These are phyloP conservation scores for Pegea sp. DNA, from an alignment of 23 tunicate genomes.

Conservation along the genomic window DNA sequence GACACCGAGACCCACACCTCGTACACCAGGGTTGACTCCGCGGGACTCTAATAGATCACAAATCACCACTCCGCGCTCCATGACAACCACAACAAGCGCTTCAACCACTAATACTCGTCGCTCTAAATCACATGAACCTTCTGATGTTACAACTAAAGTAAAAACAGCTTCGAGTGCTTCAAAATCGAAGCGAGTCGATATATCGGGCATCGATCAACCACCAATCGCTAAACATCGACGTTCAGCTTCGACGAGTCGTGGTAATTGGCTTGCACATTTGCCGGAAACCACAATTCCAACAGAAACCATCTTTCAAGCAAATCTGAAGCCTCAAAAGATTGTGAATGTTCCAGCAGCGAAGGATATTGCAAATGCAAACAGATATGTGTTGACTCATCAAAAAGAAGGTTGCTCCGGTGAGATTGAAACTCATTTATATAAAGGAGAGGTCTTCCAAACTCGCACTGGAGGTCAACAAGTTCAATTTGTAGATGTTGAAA, in stretches of 20 bases:
- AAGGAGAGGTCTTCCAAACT: slow-evolving; percentile 92
- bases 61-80: background rate
- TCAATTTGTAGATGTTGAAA: slow-evolving; percentile 86
- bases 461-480: slow-evolving; percentile 97
- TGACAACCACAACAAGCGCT: background rate
- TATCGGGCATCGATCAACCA: slow-evolving; percentile 14
- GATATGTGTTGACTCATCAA: slow-evolving; percentile 90
- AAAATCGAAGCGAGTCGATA: background rate
- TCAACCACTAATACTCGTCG: background rate
- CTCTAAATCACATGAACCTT: background rate
- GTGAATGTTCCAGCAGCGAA: slow-evolving; percentile 84
- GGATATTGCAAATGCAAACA: slow-evolving; percentile 56
- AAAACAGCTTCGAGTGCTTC: no score
- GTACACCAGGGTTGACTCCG: background rate
- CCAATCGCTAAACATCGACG: slow-evolving; percentile 59
- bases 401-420: slow-evolving; percentile 53
- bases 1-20: slow-evolving; percentile 11
- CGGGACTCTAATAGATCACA: background rate
- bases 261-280: slow-evolving; percentile 79
- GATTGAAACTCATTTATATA: slow-evolving; percentile 57
- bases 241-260: slow-evolving; percentile 26
- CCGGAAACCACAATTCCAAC: slow-evolving; percentile 51
- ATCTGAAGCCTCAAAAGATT: slow-evolving; percentile 37
- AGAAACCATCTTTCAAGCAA: slow-evolving; percentile 82
- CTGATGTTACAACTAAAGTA: no score